Percentiles rank a stretch among this genome's conserved stretches.
These are phyloP conservation scores for Heterohyrax brucei DNA, from an alignment of 2,797 vertebrate genomes.

Conservation along the genomic window DNA sequence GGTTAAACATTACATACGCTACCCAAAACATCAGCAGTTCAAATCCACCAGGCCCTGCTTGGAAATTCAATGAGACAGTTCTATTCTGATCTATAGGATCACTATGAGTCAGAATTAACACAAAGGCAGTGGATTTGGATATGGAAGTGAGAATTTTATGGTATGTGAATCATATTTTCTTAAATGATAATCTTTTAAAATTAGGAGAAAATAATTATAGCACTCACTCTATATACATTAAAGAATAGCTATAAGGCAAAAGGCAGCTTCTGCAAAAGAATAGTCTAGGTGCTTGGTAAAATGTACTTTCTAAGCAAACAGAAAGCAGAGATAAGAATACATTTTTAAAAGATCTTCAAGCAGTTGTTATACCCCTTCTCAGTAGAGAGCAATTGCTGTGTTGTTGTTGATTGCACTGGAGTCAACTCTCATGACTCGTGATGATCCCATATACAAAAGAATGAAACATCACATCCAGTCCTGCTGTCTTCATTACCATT, in stretches of 20 bases:
- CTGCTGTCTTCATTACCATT: too few relatives aligned
- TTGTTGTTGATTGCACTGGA: too few relatives aligned
- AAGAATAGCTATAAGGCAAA: neutral
- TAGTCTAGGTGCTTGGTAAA: neutral
- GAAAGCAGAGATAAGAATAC: neutral
- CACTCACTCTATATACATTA: neutral
- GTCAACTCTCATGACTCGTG: too few relatives aligned
- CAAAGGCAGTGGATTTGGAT: too few relatives aligned
- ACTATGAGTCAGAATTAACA: too few relatives aligned
- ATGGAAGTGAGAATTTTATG: neutral
- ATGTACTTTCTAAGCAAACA: neutral
- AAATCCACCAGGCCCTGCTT: too few relatives aligned
- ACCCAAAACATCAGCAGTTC: too few relatives aligned
- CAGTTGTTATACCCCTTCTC: neutral
- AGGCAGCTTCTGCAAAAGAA: neutral
- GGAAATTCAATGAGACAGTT: too few relatives aligned
- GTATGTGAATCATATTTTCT: neutral
- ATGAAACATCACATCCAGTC: too few relatives aligned
- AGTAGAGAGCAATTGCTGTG: neutral
- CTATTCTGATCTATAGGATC: too few relatives aligned
- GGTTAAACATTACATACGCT: too few relatives aligned
- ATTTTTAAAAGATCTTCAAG: neutral
- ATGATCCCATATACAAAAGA: too few relatives aligned
- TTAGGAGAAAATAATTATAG: neutral
- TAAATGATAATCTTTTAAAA: neutral